Evolutionary conservation across 2,113 vertebrate species (phyloP), one percentile per base, ranked within the genome.

Genomic region (Indri indri): DNA sequence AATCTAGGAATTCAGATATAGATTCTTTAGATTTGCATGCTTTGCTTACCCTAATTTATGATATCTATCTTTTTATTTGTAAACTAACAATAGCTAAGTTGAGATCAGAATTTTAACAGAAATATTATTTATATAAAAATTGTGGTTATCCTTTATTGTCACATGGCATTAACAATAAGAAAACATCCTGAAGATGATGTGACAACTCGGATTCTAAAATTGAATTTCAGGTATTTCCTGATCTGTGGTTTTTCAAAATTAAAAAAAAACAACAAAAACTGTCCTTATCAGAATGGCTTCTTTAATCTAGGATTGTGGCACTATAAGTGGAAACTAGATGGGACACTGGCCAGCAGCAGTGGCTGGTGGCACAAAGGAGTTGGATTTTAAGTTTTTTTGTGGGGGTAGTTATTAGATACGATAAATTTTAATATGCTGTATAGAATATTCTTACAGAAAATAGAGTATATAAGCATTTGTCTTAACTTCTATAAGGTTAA

Each of bases 21-120:
- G 99, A 98, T 96, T 98, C 99, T 99, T 99, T 99, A 99, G 99
- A 99, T 99, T 99, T 99, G 99, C 99, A 99, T 99, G 99, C 99
- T 99, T 99, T 99, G 99, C 99, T 99, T 99, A 99, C 99, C 99
- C 99, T 99, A 99, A 99, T 99, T 99, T 99, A 98, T 98, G 99
- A 97, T 99, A 99, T 98, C 98, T 98, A 98, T 98, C 98, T 98
- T 98, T 98, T 98, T 99, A 99, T 99, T 98, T 99, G 99, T 99
- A 99, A 99, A 99, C 99, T 99, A 99, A 99, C 99, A 98, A 96
- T 99, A 99, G 98, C 98, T 99, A 98, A 98, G 98, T 98, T 98
- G 98, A 99, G 99, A 98, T 98, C 98, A 99, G 98, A 98, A 97
- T 97, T 98, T 99, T 98, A 98, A 98, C 98, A 98, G 99, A 98